Evolutionary conservation across 2,888 invertebrate species (phyloP), one percentile per base, ranked within the genome.

Genomic region (Scaptomyza polygonia): DNA sequence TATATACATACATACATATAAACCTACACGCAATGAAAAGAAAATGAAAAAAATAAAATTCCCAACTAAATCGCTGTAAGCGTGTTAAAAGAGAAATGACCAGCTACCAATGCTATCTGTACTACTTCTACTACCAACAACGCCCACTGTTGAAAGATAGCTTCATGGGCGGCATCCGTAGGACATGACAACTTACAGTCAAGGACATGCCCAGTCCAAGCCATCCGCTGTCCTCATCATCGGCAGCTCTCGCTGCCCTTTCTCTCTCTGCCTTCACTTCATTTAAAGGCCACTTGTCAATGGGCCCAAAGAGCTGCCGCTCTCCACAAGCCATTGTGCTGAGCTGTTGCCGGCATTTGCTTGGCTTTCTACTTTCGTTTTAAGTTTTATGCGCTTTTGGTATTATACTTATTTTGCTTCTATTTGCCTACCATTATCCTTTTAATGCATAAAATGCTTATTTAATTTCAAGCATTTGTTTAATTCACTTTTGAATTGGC

Each of bases 221-320:
- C 25, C 5, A 5, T 25, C 25, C 43, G 48, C 40, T 29, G 25
- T 53, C 40, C 32, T 42, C 49, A 42, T 67, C 36, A 49, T 43
- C 57, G 25, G 30, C 58, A 61, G 63, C 25, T 16, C 27, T 25
- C 27, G 30, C 44, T n/a, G n/a, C n/a, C n/a, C n/a, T n/a, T n/a
- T 11, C 34, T 14, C 14, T 11, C 21, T 36, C 32, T 36, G 36
- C 49, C 71, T 74, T 62, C 68, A 79, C 85, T 85, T 81, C 82
- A 87, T 82, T 87, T 79, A 82, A 85, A 87, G 72, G 68, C 81
- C 79, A 82, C 82, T 82, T 85, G 72, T 87, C 81, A 82, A 85
- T 82, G 56, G 67, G 30, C 44, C 34, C 58, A 67, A 53, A 48
- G 67, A 58, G 68, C 61, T 40, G 48, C 40, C 25, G 18, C 56